These are phyloP conservation scores for Tuta absoluta DNA, from an alignment of 2,888 invertebrate genomes.

Conservation along the genomic window DNA sequence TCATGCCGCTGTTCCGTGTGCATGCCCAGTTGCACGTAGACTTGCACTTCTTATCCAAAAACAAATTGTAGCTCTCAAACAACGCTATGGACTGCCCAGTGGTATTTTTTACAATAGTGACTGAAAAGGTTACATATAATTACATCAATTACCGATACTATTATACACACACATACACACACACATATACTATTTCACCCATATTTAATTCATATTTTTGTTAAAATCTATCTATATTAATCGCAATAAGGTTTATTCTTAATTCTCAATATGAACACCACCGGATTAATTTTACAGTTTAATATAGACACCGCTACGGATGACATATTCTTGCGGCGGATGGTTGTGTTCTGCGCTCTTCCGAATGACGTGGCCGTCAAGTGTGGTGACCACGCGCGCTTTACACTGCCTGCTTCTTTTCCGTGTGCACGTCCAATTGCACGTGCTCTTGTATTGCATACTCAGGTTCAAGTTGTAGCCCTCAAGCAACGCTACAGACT, in stretches of 20 bases:
- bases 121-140: not conserved
- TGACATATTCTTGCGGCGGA: not conserved
- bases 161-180: too few relatives aligned
- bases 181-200: too few relatives aligned
- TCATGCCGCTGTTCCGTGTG: not conserved
- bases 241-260: not conserved
- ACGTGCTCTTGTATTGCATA: not conserved
- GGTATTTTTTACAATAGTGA: not conserved
- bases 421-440: not conserved
- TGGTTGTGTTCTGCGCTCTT: not conserved
- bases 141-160: too few relatives aligned
- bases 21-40: slow-evolving; percentile 1
- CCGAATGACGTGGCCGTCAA: not conserved
- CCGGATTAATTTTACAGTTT: not conserved
- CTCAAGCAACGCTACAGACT: not conserved
- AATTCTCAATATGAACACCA: not conserved
- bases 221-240: not conserved
- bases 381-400: slow-evolving; percentile 1
- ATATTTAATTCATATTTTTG: not conserved
- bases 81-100: not conserved
- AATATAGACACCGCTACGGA: not conserved
- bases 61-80: not conserved
- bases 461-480: not conserved
- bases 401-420: not conserved
- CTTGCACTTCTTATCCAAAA: not conserved